Evolutionary conservation across 2,113 vertebrate species (phyloP), one percentile per base, ranked within the genome.

Genomic region (Gallinago undulata): DNA sequence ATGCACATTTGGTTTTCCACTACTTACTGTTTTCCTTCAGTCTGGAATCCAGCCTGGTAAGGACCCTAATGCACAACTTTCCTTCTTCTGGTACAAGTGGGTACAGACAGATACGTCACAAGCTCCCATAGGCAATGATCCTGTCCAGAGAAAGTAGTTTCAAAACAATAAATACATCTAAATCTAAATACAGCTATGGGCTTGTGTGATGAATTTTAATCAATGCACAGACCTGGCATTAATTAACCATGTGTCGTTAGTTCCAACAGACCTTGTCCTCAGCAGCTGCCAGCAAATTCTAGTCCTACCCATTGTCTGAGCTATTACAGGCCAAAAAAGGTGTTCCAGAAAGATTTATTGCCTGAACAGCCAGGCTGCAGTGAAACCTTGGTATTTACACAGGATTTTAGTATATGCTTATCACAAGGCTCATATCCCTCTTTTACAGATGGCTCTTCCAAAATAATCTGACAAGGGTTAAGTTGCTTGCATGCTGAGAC

Each of bases 401-500:
- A 6, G 66, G 48, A 82, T 87, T 91, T 93, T 74, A 79, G 73
- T 56, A n/a, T 53, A 64, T 18, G 53, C 12, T 7, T 60, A 87
- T 74, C 64, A 48, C 66, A 85, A 82, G 19, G 53, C 27, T 79
- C 69, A 57, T 66, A 93, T 80, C 63, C 67, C 67, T 67, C 50
- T 86, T 75, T 82, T 89, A 93, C 66, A 78, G 53, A 89, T 84
- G 77, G 30, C 30, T 91, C 57, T 95, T 92, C 73, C 77, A 62
- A 84, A 94, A 84, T 41, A 89, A 87, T 87, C 66, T 79, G 91
- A 91, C 89, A 89, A 78, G 51, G 69, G 69, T 81, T 92, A 94
- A 84, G 77, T 87, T 94, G 73, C 48, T 67, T 89, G 47, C 91
- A 89, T 73, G 94, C 93, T 94, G 91, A 89, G 89, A 93, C 64